Base-by-base conservation (phyloP, 2,797 vertebrate genomes). In the Alfaro cultratus region DNA sequence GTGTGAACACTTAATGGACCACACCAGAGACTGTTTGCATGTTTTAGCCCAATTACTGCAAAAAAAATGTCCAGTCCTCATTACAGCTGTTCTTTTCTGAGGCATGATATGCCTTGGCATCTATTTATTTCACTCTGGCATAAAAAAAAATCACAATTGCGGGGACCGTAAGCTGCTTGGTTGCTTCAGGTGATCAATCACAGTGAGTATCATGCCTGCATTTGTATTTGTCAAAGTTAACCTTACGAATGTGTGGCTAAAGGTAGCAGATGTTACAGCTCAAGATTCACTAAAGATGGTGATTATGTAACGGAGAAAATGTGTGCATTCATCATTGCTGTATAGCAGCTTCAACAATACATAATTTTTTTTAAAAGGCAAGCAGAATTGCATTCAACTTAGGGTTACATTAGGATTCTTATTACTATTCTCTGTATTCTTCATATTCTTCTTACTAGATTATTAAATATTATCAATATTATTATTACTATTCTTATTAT, bases 31-130 rank as follows among this genome's bases (percentile, higher is more conserved):
- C 83, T 83, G 57, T 74, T 47, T 78, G 74, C 81, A 88, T 89
- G 73, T 82, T 88, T 89, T 89, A 86, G 76, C 78, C 85, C 88
- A 93, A 91, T 93, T 93, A 92, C 80, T 39, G 70, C 62, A 80
- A 75, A 83, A 57, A 80, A 80, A 83, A 83, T 68, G 67, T 80
- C 78, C 75, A 83, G 76, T 77, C 73, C 85, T 87, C 87, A 87
- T 91, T 89, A 88, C 75, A 18, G 82, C 88, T 92, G 92, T 93
- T 91, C 91, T 93, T 94, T 92, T 73, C 85, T 57, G 10, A 64
- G 55, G 71, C 81, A 71, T 74, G 76, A 55, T 74, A 73, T 16
- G 45, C 55, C 18, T 71, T 72, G n/a, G 71, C 78, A 75, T 87
- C 87, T 72, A 91, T 88, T 90, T 75, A 79, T 86, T 85, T 80